phyloP scores from a whole-genome alignment of 2,888 invertebrate species.

The Orthonevra nobilis region DNA sequence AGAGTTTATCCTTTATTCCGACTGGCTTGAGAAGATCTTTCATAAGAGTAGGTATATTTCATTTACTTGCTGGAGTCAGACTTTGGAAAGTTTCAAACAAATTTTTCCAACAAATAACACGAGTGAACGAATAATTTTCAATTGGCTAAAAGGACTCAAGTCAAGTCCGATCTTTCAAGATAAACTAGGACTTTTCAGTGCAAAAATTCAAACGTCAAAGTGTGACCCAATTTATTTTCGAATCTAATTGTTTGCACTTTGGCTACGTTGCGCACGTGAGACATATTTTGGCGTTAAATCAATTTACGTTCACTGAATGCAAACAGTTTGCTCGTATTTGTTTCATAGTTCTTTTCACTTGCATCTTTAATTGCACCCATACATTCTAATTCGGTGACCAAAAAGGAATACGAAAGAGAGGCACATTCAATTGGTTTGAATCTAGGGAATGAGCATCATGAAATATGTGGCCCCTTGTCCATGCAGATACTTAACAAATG shows the following conservation, averaged over 20 bases:
- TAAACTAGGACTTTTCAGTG: slow-evolving; percentile 14
- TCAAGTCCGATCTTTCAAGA: too few species aligned
- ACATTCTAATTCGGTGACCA: background rate
- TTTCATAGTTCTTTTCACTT: slow-evolving; percentile 11
- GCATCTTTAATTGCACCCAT: slow-evolving; percentile 17
- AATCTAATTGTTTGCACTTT: slow-evolving; percentile 25
- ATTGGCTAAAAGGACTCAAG: too few species aligned
- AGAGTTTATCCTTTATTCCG: too few species aligned
- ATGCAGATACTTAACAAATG: too few species aligned
- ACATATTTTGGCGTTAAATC: slow-evolving; percentile 45
- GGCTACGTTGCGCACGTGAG: slow-evolving; percentile 53
- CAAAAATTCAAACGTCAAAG: slow-evolving; percentile 34
- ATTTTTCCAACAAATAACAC: too few species aligned
- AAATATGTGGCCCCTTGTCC: too few species aligned
- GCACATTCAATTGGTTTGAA: slow-evolving; percentile 60
- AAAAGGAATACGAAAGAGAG: slow-evolving; percentile 13
- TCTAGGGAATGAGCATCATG: slow-evolving; percentile 58
- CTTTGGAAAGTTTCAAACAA: too few species aligned
- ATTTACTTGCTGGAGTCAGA: too few species aligned
- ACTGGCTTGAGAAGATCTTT: too few species aligned
- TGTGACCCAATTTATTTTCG: slow-evolving; percentile 17
- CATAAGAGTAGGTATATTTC: too few species aligned
- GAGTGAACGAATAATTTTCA: too few species aligned
- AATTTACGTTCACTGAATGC: slow-evolving; percentile 45
- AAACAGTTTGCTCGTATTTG: slow-evolving; percentile 23